These are phyloP conservation scores for Clarias gariepinus DNA, from an alignment of 2,113 vertebrate genomes.

Conservation along the genomic window DNA sequence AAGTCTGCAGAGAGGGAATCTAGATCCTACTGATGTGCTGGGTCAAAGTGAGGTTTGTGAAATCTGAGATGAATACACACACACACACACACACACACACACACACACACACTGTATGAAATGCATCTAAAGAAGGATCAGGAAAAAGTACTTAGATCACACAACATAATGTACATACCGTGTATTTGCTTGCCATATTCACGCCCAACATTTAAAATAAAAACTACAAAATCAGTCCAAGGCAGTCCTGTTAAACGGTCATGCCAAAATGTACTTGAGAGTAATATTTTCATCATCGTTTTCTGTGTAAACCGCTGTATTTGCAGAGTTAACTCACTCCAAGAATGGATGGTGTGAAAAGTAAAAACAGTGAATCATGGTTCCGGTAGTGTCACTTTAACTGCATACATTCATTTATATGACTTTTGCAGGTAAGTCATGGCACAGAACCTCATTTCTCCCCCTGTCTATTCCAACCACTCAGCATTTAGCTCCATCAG, in stretches of 20 bases:
- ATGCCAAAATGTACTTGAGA: too few relatives aligned
- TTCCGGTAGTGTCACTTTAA: background rate
- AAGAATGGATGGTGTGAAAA: background rate
- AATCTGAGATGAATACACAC: slow-evolving; percentile 2
- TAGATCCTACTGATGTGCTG: slow-evolving; percentile 29
- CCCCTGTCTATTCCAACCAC: too few relatives aligned
- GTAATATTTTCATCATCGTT: background rate
- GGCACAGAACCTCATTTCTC: too few relatives aligned
- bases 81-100: background rate
- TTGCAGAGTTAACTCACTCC: background rate
- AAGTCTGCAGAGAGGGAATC: slow-evolving; percentile 4
- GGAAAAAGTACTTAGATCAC: background rate
- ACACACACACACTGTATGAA: background rate
- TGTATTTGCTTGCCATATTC: background rate
- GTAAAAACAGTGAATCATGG: background rate
- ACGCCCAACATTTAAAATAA: background rate
- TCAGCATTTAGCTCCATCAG: too few relatives aligned
- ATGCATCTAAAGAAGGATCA: background rate
- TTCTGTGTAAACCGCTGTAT: background rate
- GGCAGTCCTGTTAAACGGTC: background rate
- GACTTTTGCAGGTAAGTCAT: background rate
- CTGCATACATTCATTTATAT: background rate
- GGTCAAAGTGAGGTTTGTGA: slow-evolving; percentile 20
- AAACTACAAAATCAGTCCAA: background rate
- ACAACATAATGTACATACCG: background rate